Conservation (phyloP, 2,888 invertebrate genomes). For the Cactoblastis cactorum region DNA sequence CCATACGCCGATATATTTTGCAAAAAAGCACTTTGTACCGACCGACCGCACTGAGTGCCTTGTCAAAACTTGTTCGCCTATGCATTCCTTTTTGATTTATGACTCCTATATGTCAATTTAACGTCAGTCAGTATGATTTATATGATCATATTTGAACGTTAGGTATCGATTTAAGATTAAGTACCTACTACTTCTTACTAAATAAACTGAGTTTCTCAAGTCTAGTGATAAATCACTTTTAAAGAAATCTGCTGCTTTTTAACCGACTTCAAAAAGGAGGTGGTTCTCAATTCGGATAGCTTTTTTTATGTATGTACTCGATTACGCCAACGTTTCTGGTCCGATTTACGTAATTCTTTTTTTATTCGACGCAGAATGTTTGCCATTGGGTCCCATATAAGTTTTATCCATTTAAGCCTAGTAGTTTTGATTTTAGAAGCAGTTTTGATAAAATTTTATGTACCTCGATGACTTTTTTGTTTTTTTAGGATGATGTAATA, state of each 20-base stretch:
- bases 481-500: no score
- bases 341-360: no score
- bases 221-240: constrained; percentile 4
- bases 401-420: no score
- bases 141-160: constrained; percentile 57
- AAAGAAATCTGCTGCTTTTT: background rate
- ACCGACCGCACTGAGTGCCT: constrained; percentile 55
- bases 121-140: constrained; percentile 72
- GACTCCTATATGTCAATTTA: constrained; percentile 72
- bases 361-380: no score
- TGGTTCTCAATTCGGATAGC: no score
- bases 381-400: no score
- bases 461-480: no score
- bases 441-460: no score
- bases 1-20: constrained; percentile 27
- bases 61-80: constrained; percentile 73
- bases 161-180: constrained; percentile 24
- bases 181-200: constrained; percentile 10
- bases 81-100: constrained; percentile 70
- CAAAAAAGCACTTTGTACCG: constrained; percentile 53
- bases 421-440: no score
- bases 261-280: no score
- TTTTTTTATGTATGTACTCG: no score
- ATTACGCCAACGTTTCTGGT: no score
- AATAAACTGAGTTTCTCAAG: constrained; percentile 14